Percentiles rank a stretch among this genome's conserved stretches.
Conservation (phyloP, 1,140 invertebrate species). For the Tribolium madens region DNA sequence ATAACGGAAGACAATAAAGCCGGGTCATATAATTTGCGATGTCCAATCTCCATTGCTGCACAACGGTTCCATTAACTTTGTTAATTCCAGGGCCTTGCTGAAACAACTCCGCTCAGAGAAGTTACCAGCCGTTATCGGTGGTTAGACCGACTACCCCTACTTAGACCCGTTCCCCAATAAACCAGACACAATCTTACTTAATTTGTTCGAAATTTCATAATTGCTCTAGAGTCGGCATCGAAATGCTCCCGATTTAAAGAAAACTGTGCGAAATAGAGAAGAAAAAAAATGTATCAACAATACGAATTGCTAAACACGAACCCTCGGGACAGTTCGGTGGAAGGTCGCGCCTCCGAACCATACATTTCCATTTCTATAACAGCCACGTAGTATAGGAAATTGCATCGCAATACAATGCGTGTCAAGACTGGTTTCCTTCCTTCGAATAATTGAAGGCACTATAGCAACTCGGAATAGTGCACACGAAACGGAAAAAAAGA, state of each 20-base stretch:
- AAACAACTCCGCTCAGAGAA: conserved; percentile 36
- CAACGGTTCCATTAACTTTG: conserved; percentile 46
- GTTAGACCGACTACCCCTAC: conserved; percentile 29
- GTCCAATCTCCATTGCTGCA: conserved; percentile 44
- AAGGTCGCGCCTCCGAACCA: background rate
- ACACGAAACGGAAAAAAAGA: background rate
- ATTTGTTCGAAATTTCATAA: conserved; percentile 40
- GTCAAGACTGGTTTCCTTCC: conserved; percentile 34
- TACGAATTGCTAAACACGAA: background rate
- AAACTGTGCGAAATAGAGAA: background rate
- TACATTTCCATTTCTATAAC: conserved; percentile 36
- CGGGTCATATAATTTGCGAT: conserved; percentile 43
- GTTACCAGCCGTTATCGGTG: conserved; percentile 41
- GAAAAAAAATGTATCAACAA: background rate
- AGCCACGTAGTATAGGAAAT: conserved; percentile 33
- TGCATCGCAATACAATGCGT: conserved; percentile 33
- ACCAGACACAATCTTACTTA: conserved; percentile 42
- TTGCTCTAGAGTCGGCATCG: background rate
- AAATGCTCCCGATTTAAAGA: background rate
- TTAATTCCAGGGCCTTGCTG: conserved; percentile 39
- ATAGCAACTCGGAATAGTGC: conserved; percentile 6
- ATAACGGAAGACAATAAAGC: conserved; percentile 40
- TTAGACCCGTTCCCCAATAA: conserved; percentile 15
- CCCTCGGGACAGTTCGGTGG: background rate
- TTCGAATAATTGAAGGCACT: conserved; percentile 31